phyloP scores from a whole-genome alignment of 2,888 invertebrate genomes.

The Vannuccia rotundouncinata region DNA sequence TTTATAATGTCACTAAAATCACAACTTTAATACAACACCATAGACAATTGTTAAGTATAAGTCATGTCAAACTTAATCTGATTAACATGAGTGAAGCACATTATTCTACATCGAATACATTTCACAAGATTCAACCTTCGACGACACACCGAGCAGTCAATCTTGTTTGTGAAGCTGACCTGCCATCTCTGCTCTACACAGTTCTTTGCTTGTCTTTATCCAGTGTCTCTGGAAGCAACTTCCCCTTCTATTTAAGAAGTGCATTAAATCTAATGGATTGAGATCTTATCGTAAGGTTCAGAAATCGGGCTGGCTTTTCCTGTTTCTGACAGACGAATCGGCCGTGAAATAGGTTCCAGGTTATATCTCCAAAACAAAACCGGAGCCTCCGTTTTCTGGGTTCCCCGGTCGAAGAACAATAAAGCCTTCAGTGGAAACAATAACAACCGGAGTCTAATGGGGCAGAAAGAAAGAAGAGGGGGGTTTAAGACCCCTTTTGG shows the following conservation, averaged over 20 bases:
- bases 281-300: constrained; percentile 4
- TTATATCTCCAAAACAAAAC: constrained; percentile 22
- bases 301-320: constrained; percentile 25
- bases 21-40: too few relatives aligned
- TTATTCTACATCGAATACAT: too few relatives aligned
- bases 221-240: constrained; percentile 5
- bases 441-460: constrained; percentile 2
- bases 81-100: too few relatives aligned
- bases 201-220: neutral
- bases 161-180: too few relatives aligned
- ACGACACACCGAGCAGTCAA: too few relatives aligned
- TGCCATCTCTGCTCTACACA: too few relatives aligned
- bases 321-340: constrained; percentile 25
- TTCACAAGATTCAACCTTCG: too few relatives aligned
- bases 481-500: neutral
- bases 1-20: too few relatives aligned
- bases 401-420: constrained; percentile 3
- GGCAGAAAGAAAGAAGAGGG: neutral
- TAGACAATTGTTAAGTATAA: too few relatives aligned
- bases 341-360: neutral
- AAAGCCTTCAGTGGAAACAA: neutral
- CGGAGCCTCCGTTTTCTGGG: constrained; percentile 23
- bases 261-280: constrained; percentile 32
- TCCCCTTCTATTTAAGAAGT: constrained; percentile 13
- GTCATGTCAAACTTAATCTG: too few relatives aligned